These are phyloP conservation scores for Karalla daura DNA, from an alignment of 2,797 vertebrate genomes.

Conservation along the genomic window DNA sequence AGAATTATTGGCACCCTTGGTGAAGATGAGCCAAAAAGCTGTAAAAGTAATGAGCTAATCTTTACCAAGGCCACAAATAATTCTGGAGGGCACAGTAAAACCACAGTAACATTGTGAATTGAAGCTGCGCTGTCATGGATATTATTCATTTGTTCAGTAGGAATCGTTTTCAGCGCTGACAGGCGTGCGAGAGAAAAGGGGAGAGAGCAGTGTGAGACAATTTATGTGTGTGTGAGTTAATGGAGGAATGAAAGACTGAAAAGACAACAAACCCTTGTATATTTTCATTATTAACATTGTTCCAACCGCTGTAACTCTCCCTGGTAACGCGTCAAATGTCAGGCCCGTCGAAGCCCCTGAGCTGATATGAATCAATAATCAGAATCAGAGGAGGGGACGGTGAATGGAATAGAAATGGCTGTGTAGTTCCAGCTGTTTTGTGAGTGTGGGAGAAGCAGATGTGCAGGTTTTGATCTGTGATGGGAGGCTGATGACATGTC, in stretches of 20 bases:
- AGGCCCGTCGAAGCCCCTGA: neutral
- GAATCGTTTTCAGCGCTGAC: conserved; percentile 38
- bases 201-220: neutral
- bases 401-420: conserved; percentile 10
- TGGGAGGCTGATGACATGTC: too few species aligned
- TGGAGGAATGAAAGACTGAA: neutral
- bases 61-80: conserved; percentile 63
- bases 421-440: conserved; percentile 54
- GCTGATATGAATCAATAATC: conserved; percentile 16
- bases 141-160: conserved; percentile 61
- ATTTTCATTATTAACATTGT: conserved; percentile 24
- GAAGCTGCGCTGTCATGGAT: conserved; percentile 53
- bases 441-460: neutral
- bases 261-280: conserved; percentile 1
- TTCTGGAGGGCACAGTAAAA: conserved; percentile 66
- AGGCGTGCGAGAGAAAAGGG: neutral
- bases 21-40: conserved; percentile 64
- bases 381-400: neutral
- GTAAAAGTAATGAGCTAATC: conserved; percentile 74
- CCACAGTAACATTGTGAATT: conserved; percentile 43
- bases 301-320: neutral
- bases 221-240: neutral
- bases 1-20: conserved; percentile 59
- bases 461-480: neutral
- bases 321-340: conserved; percentile 22